Evolutionary conservation across 2,113 vertebrate genomes (phyloP).

Genomic region (Speoplatyrhinus poulsoni): DNA sequence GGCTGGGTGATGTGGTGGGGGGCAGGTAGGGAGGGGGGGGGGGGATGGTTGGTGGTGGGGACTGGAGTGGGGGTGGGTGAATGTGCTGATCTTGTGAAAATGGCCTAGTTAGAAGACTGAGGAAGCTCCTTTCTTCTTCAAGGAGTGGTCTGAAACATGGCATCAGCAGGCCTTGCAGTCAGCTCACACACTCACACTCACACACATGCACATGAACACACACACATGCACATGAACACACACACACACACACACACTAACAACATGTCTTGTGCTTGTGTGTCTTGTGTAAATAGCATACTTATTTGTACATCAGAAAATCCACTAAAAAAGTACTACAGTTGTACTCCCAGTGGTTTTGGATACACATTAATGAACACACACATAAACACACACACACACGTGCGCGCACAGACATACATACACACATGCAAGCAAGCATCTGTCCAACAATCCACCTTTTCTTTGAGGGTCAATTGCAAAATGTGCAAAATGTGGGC

Average conservation of each 20-base stretch:
- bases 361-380: slow-evolving; percentile 57
- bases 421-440: background rate
- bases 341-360: slow-evolving; percentile 39
- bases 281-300: slow-evolving; percentile 41
- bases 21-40: background rate
- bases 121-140: slow-evolving; percentile 79
- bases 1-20: slow-evolving; percentile 7
- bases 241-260: slow-evolving; percentile 23
- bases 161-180: slow-evolving; percentile 74
- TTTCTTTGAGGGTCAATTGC: slow-evolving; percentile 33
- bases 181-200: slow-evolving; percentile 20
- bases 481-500: slow-evolving; percentile 34
- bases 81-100: slow-evolving; percentile 77
- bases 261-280: background rate
- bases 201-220: slow-evolving; percentile 27
- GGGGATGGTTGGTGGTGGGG: slow-evolving; percentile 38
- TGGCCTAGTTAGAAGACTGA: slow-evolving; percentile 63
- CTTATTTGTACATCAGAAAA: slow-evolving; percentile 67
- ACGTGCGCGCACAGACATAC: background rate
- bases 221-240: slow-evolving; percentile 20
- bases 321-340: slow-evolving; percentile 61
- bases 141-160: slow-evolving; percentile 73
- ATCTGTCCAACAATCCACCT: slow-evolving; percentile 7
- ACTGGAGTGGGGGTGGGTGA: slow-evolving; percentile 28
- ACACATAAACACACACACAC: slow-evolving; percentile 29